Evolutionary conservation across 2,888 invertebrate genomes (phyloP).

Genomic region (Bursaphelenchus okinawaensis): DNA sequence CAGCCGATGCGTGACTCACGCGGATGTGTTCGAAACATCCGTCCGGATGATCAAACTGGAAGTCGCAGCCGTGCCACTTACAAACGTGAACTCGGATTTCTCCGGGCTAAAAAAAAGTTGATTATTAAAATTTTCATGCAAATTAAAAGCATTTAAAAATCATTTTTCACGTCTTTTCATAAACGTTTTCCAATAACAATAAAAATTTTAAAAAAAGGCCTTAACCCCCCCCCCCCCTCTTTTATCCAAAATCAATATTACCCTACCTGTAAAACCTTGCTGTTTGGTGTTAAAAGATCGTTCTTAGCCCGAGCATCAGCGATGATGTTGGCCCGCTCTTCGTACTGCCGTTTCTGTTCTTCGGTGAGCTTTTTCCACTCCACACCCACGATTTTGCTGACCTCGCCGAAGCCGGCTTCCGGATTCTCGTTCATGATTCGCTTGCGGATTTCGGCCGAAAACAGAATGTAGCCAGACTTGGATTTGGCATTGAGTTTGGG

Average conservation of each 20-base stretch:
- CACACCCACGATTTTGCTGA: conserved; percentile 70
- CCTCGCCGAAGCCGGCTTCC: conserved; percentile 83
- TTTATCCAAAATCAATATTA: conserved; percentile 1
- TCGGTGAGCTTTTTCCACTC: conserved; percentile 87
- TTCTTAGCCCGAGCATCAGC: conserved; percentile 63
- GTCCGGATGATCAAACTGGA: conserved; percentile 79
- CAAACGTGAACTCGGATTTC: conserved; percentile 55
- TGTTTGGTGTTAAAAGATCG: conserved; percentile 36
- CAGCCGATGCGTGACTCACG: conserved; percentile 59
- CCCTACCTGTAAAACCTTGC: conserved; percentile 26
- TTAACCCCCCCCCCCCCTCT: not conserved
- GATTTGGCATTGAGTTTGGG: conserved; percentile 55
- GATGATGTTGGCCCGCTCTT: conserved; percentile 80
- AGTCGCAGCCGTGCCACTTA: conserved; percentile 83
- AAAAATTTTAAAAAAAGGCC: too few species aligned
- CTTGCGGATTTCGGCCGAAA: conserved; percentile 90
- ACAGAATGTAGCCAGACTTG: conserved; percentile 87
- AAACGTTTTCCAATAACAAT: not conserved
- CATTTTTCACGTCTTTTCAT: too few species aligned
- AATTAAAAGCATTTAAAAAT: too few species aligned
- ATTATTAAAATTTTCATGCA: conserved; percentile 15
- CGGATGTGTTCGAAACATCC: conserved; percentile 86
- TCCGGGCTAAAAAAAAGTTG: conserved; percentile 54
- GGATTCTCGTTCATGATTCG: conserved; percentile 87
- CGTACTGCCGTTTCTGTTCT: conserved; percentile 84